A percentile compares a stretch with the other conserved stretches of the same genome.
phyloP scores from a whole-genome alignment of 2,113 vertebrate species.

The Leptobrachium ailaonicum region DNA sequence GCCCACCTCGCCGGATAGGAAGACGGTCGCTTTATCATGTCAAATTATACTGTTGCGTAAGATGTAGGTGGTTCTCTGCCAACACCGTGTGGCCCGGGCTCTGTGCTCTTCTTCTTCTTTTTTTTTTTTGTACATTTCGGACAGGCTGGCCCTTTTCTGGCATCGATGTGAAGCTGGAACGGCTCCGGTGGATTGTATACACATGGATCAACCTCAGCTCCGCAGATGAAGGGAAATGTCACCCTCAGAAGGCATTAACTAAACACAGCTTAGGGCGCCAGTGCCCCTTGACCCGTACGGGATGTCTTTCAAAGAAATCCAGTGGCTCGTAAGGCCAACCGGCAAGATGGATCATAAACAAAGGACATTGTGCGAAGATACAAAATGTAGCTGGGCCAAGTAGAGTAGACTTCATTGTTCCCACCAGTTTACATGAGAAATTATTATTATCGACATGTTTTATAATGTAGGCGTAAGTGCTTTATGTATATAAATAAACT shows the following conservation, averaged over 20 bases:
- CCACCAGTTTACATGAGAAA: no score
- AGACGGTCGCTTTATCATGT: constrained; percentile 33
- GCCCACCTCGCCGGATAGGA: constrained; percentile 21
- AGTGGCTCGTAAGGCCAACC: no score
- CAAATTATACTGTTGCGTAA: constrained; percentile 3
- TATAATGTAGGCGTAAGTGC: no score
- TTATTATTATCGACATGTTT: no score
- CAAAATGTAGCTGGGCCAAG: no score
- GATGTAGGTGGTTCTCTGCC: background rate
- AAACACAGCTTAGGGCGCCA: background rate
- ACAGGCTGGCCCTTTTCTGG: background rate
- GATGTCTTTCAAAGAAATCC: no score
- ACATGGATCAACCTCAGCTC: background rate
- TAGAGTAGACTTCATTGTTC: no score
- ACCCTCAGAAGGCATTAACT: background rate
- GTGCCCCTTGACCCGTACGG: no score
- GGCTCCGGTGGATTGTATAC: background rate
- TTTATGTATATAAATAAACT: no score
- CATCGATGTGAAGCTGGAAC: background rate
- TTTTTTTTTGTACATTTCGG: background rate
- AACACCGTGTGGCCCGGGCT: background rate
- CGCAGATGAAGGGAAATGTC: background rate
- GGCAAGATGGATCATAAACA: no score
- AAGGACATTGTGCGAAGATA: no score
- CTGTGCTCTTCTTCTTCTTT: background rate